These are phyloP conservation scores for Platyrinchus mystaceus DNA, from an alignment of 2,797 vertebrate species.

Conservation along the genomic window DNA sequence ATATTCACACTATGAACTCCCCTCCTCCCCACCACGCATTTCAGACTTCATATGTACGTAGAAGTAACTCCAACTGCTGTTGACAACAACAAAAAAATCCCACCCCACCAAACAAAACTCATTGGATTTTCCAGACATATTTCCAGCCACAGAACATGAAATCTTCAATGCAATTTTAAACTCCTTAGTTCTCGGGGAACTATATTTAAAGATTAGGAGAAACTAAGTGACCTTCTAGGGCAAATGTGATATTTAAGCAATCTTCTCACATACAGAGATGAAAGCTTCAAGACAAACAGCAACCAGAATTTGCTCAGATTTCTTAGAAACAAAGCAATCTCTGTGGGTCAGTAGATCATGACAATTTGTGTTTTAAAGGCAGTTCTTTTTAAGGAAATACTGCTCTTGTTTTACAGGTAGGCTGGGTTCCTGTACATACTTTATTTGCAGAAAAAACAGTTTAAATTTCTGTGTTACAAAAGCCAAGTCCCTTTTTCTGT, in stretches of 20 bases:
- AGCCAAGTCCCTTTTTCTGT: neutral
- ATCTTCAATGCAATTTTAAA: neutral
- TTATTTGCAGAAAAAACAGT: neutral
- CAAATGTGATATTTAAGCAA: neutral
- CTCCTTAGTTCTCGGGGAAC: neutral
- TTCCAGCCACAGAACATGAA: neutral
- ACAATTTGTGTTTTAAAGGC: neutral
- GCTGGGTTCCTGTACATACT: neutral
- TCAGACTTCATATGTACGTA: rapidly evolving
- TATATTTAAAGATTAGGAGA: neutral
- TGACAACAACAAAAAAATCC: neutral
- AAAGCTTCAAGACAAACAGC: neutral
- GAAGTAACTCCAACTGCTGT: neutral
- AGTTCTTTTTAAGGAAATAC: neutral
- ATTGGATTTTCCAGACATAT: neutral
- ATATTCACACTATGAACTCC: neutral
- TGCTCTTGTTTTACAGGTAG: neutral
- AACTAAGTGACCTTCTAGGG: neutral
- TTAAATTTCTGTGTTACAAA: neutral
- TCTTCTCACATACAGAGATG: neutral
- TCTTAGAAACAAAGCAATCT: neutral
- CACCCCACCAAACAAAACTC: neutral
- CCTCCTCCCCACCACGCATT: rapidly evolving
- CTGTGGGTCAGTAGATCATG: neutral
- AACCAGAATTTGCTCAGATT: neutral